Evolutionary conservation across 2,888 invertebrate genomes (phyloP).

Genomic region (Heliconius erato): DNA sequence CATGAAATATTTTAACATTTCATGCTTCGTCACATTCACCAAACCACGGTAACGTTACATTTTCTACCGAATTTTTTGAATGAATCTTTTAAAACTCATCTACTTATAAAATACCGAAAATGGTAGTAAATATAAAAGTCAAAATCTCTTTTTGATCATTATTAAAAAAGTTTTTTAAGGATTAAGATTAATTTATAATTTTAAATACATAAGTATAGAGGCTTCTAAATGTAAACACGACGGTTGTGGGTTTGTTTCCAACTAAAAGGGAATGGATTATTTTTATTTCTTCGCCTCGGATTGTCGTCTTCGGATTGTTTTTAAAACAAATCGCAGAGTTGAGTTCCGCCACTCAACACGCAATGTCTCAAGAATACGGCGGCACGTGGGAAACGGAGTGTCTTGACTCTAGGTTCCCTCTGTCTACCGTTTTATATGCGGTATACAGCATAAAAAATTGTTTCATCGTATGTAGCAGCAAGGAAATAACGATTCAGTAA

Average conservation of each 20-base stretch:
- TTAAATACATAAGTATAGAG: background rate
- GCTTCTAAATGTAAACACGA: no score
- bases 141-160: background rate
- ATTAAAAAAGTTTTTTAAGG: conserved; percentile 14
- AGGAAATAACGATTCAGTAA: no score
- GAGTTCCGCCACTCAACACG: background rate
- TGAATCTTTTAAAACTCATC: background rate
- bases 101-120: background rate
- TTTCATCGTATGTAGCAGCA: no score
- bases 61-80: background rate
- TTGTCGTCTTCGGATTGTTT: no score
- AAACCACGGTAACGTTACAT: background rate
- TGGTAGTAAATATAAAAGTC: conserved; percentile 3
- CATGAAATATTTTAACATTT: no score
- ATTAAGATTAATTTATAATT: background rate
- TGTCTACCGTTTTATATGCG: background rate
- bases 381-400: background rate
- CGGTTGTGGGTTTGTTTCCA: no score
- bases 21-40: no score
- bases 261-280: background rate
- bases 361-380: no score
- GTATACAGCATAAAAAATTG: background rate
- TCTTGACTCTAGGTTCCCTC: background rate
- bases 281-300: background rate
- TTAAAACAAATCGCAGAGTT: background rate